These are phyloP conservation scores for Leucophora obtusa DNA, from an alignment of 2,888 invertebrate species.

Conservation along the genomic window DNA sequence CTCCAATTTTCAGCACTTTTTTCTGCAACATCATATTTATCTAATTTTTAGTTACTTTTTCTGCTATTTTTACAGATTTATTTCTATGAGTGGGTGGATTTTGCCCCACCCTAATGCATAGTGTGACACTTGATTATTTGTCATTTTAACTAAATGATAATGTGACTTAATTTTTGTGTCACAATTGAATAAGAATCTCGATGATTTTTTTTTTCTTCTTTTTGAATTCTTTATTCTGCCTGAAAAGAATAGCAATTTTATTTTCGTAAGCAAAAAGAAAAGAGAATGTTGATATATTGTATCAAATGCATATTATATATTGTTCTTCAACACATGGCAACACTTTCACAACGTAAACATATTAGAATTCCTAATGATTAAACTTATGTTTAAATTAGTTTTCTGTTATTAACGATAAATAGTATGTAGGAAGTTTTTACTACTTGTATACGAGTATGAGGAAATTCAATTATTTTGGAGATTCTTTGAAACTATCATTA, in stretches of 20 bases:
- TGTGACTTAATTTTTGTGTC: constrained; percentile 58
- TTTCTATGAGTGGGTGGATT: too few species aligned
- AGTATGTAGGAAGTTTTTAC: too few species aligned
- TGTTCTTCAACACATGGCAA: constrained; percentile 23
- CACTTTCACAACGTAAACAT: constrained; percentile 40
- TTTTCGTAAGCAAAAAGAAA: not conserved
- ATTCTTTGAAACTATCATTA: too few species aligned
- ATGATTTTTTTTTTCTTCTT: not conserved
- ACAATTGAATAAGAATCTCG: constrained; percentile 43
- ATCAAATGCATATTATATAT: not conserved
- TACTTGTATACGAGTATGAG: too few species aligned
- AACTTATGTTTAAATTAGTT: not conserved
- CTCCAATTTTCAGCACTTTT: too few species aligned
- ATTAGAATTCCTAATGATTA: not conserved
- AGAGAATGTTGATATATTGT: constrained; percentile 49
- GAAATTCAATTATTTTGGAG: too few species aligned
- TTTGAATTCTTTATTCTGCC: constrained; percentile 20
- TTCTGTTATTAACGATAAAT: too few species aligned
- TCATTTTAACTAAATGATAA: constrained; percentile 49
- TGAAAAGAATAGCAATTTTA: constrained; percentile 10
- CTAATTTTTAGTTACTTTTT: too few species aligned
- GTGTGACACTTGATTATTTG: constrained; percentile 49
- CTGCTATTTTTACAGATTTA: too few species aligned
- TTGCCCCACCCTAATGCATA: not conserved
- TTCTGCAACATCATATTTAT: too few species aligned